Evolutionary conservation across 2,797 vertebrate genomes (phyloP).

Genomic region (Pterois miles): DNA sequence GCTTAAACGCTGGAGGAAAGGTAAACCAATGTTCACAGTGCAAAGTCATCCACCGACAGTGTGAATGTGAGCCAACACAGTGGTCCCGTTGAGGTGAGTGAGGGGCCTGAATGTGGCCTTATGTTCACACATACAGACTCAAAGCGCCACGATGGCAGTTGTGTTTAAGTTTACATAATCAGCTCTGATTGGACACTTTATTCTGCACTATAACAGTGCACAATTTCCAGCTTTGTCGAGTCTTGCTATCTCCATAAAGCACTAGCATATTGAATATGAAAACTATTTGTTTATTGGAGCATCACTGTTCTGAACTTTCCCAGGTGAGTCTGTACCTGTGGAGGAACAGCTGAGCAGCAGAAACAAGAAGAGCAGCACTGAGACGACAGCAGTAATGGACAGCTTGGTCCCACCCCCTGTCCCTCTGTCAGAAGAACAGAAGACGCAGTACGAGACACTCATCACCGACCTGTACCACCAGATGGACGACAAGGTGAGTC

Average conservation of each 20-base stretch:
- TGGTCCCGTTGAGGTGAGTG: background rate
- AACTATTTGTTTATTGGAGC: background rate
- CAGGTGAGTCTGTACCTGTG: conserved; percentile 94
- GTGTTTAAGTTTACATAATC: background rate
- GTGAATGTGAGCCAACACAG: background rate
- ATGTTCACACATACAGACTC: background rate
- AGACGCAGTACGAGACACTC: conserved; percentile 92
- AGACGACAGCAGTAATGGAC: conserved; percentile 85
- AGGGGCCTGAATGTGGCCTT: background rate
- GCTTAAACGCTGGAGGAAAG: conserved; percentile 82
- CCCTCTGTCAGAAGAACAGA: conserved; percentile 87
- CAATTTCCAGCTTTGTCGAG: too few relatives aligned
- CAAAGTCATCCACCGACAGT: too few relatives aligned
- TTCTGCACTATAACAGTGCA: background rate
- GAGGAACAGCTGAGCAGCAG: conserved; percentile 91
- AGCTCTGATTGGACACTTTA: background rate
- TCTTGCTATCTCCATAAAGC: too few relatives aligned
- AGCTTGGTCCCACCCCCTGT: conserved; percentile 78
- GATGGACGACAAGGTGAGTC: conserved; percentile 93
- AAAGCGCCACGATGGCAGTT: background rate
- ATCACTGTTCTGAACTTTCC: background rate
- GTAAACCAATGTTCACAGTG: conserved; percentile 24
- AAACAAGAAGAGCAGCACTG: conserved; percentile 85
- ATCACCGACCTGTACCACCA: conserved; percentile 92
- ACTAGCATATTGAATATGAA: too few relatives aligned